Evolutionary conservation across 2,888 invertebrate species (phyloP).

Genomic region (Schizaphis graminum): DNA sequence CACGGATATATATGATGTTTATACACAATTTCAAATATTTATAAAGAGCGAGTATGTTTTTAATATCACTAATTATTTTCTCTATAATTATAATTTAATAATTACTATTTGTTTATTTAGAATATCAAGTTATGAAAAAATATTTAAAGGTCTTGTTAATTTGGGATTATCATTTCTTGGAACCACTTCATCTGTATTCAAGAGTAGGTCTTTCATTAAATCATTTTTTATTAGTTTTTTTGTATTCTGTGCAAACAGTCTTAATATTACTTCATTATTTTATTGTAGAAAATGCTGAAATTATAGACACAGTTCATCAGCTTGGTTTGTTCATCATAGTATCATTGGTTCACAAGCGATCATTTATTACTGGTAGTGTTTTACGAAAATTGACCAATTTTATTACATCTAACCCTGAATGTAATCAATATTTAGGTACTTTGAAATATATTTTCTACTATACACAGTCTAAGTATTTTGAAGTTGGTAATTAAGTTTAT

Average conservation of each 20-base stretch:
- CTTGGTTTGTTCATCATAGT: conserved; percentile 75
- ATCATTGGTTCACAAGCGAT: conserved; percentile 75
- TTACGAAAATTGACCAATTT: conserved; percentile 74
- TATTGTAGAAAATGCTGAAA: conserved; percentile 70
- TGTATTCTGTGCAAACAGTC: background rate
- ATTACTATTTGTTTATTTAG: conserved; percentile 69
- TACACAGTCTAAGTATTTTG: background rate
- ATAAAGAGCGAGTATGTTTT: conserved; percentile 63
- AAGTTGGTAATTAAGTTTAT: background rate
- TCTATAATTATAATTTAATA: background rate
- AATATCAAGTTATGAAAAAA: conserved; percentile 73
- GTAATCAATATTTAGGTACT: conserved; percentile 75
- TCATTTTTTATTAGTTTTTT: background rate
- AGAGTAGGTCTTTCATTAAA: conserved; percentile 69
- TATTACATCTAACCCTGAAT: conserved; percentile 74
- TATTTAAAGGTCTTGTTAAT: conserved; percentile 74
- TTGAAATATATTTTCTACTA: conserved; percentile 22
- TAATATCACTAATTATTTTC: background rate
- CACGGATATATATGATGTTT: conserved; percentile 53
- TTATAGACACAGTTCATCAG: conserved; percentile 72
- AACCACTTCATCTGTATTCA: conserved; percentile 57
- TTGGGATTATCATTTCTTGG: conserved; percentile 73
- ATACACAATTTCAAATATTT: conserved; percentile 42
- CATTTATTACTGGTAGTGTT: conserved; percentile 73
- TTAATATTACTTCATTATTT: background rate